Evolutionary conservation across 2,797 vertebrate genomes (phyloP).

Genomic region (Apodemus agrarius): DNA sequence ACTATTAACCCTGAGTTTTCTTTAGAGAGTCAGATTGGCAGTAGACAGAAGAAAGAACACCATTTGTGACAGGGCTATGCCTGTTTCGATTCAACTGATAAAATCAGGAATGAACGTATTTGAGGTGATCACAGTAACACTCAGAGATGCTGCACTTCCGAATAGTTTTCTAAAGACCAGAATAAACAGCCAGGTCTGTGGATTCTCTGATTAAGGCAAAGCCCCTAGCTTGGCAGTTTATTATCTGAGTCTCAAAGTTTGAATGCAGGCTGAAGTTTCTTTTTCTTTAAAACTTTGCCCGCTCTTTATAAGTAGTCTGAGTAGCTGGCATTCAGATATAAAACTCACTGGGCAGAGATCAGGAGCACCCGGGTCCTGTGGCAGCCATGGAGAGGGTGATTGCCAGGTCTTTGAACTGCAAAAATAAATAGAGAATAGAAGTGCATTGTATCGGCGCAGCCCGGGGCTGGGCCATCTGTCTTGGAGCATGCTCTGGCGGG

Average conservation of each 20-base stretch:
- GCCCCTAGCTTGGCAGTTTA: constrained; percentile 88
- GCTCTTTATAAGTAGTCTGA: constrained; percentile 84
- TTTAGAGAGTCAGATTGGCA: constrained; percentile 40
- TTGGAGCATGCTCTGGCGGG: constrained; percentile 91
- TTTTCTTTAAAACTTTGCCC: constrained; percentile 79
- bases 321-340: constrained; percentile 87
- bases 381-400: constrained; percentile 89
- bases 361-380: constrained; percentile 87
- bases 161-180: constrained; percentile 85
- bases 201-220: constrained; percentile 89
- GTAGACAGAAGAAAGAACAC: constrained; percentile 55
- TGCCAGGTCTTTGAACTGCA: constrained; percentile 96
- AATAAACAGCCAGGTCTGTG: constrained; percentile 85
- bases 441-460: constrained; percentile 90
- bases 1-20: neutral
- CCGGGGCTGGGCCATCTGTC: constrained; percentile 90
- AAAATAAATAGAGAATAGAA: constrained; percentile 95
- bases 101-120: constrained; percentile 66
- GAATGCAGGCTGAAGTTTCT: constrained; percentile 87
- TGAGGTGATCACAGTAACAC: constrained; percentile 77
- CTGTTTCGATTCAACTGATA: constrained; percentile 75
- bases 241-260: constrained; percentile 87
- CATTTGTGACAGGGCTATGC: constrained; percentile 66
- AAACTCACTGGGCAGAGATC: constrained; percentile 90
- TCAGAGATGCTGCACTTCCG: constrained; percentile 82